These are phyloP conservation scores for Luehdorfia chinensis DNA, from an alignment of 1,140 invertebrate genomes.

Conservation along the genomic window DNA sequence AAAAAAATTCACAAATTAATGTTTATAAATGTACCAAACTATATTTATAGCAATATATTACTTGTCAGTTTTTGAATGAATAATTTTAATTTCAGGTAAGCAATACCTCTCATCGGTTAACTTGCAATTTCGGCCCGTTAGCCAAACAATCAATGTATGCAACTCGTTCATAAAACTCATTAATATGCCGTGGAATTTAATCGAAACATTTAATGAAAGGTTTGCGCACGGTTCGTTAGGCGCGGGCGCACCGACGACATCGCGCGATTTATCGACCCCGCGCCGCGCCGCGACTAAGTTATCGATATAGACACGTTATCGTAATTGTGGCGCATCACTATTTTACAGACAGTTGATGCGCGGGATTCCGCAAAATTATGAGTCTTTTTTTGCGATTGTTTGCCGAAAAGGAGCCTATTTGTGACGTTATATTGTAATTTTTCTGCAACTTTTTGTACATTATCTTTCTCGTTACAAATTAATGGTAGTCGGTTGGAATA, in stretches of 20 bases:
- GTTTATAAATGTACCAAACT: background rate
- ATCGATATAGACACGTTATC: slow-evolving; percentile 48
- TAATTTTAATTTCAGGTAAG: background rate
- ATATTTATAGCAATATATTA: slow-evolving; percentile 10
- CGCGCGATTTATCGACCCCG: slow-evolving; percentile 45
- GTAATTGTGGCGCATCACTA: slow-evolving; percentile 41
- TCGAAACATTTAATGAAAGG: slow-evolving; percentile 54
- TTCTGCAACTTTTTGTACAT: no score
- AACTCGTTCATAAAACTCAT: slow-evolving; percentile 59
- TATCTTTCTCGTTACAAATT: no score
- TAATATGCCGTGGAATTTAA: slow-evolving; percentile 52
- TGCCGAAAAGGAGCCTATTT: no score
- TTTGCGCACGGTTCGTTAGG: slow-evolving; percentile 51
- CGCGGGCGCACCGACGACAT: slow-evolving; percentile 15
- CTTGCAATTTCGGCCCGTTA: slow-evolving; percentile 30
- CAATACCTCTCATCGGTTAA: slow-evolving; percentile 18
- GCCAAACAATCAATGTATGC: slow-evolving; percentile 48
- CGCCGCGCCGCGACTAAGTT: slow-evolving; percentile 34
- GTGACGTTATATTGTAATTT: no score
- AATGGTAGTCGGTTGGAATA: no score
- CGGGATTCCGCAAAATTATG: background rate
- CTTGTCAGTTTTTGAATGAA: background rate
- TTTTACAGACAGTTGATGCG: slow-evolving; percentile 13
- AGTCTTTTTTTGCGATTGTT: no score
- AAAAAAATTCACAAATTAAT: background rate